Evolutionary conservation across 2,797 vertebrate genomes (phyloP), one percentile per base, ranked within the genome.

Genomic region (Tamandua tetradactyla): DNA sequence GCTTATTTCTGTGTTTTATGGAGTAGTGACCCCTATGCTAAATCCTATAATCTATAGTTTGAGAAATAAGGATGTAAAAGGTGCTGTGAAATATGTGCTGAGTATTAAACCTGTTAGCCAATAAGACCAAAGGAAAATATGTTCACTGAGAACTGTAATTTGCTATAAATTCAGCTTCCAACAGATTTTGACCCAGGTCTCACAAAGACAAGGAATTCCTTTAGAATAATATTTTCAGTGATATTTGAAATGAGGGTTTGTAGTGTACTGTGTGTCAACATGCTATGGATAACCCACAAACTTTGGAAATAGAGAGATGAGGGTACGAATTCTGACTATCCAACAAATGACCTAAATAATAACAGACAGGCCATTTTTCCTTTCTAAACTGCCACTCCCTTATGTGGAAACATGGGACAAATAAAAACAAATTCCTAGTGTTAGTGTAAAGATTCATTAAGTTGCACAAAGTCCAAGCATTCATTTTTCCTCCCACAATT

Each of bases 11-110:
- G 1, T 96, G 17, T 96, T 97, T 87, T 97, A 96, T 95, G 84
- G 89, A 0, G 92, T 97, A 9, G 62, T 96, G 23, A 96, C 93
- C 20, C 95, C 96, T 23, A 91, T 96, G 76, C 62, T 96, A 22
- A 96, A 97, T 78, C 97, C 96, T 42, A 59, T 97, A 23, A 95
- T 97, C 69, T 96, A 97, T 62, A 97, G 94, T 22, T 83, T 97
- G 55, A 94, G 96, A 76, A 96, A 97, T 79, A 97, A 96, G 52
- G 96, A 97, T 69, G 87, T 97, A 30, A 97, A 93, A 86, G n/a
- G 20, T 32, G 64, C 94, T 74, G 17, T 96, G 55, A 96, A 72
- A 89, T 94, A 94, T 64, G 80, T 96, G 25, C 49, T 87, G 27
- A 75, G 12, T 64, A 14, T 0, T 7, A 94, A 96, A 91, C 2